Evolutionary conservation across 2,797 vertebrate genomes (phyloP), one percentile per base, ranked within the genome.

Genomic region (Pseudochromis fuscus): DNA sequence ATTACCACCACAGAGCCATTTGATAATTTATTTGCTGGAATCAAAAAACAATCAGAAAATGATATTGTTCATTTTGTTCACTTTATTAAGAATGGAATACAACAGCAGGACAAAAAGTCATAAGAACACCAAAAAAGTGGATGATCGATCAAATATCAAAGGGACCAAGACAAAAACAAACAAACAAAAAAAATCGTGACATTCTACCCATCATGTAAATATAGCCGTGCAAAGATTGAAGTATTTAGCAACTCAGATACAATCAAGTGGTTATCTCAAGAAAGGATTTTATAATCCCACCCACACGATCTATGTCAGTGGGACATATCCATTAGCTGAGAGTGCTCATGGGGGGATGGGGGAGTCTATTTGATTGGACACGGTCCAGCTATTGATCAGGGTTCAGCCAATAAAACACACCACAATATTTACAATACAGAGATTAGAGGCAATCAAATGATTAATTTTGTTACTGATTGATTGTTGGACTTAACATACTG

Each of bases 51-150:
- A 51, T 27, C 21, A 24, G 8, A 68, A n/a, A 40, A 49, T 49
- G 7, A 5, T 37, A 16, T 82, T 40, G 18, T 81, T 77, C 3
- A 19, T 87, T 91, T 91, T 90, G 87, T 81, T 89, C 51, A 86
- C 90, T 95, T 94, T 94, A 93, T 93, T 95, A 94, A 95, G 94
- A 95, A 94, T 91, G 93, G 77, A 94, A 92, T 87, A 94, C 93
- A 93, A 92, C 93, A 95, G 88, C 93, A 86, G 91, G 90, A 93
- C 92, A 86, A 88, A 92, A 93, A 93, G 89, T 90, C 89, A 90
- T 91, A 90, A 89, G 88, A 93, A 94, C 91, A 95, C 87, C 89
- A 89, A 91, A 89, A 91, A 88, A 87, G 77, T 85, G 71, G 62
- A 89, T 82, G 85, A 90, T 53, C 44, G 79, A 89, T 90, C 88